A percentile compares a stretch with the other conserved stretches of the same genome.
These are phyloP conservation scores for Parapristionchus giblindavisi DNA, from an alignment of 2,888 invertebrate genomes.

Conservation along the genomic window DNA sequence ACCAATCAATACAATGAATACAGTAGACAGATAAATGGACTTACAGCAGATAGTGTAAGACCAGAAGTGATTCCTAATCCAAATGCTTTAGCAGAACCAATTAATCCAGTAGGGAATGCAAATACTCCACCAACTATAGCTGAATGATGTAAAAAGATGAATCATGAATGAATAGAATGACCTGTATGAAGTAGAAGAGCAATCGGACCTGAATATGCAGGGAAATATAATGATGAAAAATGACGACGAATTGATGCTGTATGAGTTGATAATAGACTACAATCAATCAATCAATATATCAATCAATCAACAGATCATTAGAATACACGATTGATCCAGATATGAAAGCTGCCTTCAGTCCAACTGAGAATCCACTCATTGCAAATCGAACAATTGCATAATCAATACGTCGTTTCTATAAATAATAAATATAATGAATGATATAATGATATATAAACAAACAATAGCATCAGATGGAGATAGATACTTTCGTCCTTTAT, in stretches of 20 bases:
- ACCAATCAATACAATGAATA: background rate
- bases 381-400: slow-evolving; percentile 57
- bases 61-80: slow-evolving; percentile 54
- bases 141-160: slow-evolving; percentile 39
- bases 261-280: slow-evolving; percentile 54
- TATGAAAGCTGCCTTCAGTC: slow-evolving; percentile 52
- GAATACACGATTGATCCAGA: slow-evolving; percentile 58
- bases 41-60: slow-evolving; percentile 52
- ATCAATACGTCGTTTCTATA: slow-evolving; percentile 53
- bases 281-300: background rate
- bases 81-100: slow-evolving; percentile 56
- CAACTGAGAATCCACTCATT: slow-evolving; percentile 52
- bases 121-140: slow-evolving; percentile 58
- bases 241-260: slow-evolving; percentile 52
- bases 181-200: slow-evolving; percentile 45
- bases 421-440: too few relatives aligned
- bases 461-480: slow-evolving; percentile 55
- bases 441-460: too few relatives aligned
- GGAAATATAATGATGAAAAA: slow-evolving; percentile 58
- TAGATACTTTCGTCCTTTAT: slow-evolving; percentile 52
- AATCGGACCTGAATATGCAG: slow-evolving; percentile 61
- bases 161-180: slow-evolving; percentile 18
- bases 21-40: too few relatives aligned
- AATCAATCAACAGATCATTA: background rate
- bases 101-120: slow-evolving; percentile 56